Evolutionary conservation across 2,797 vertebrate species (phyloP).

Genomic region (Mormyrus hasselquistii): DNA sequence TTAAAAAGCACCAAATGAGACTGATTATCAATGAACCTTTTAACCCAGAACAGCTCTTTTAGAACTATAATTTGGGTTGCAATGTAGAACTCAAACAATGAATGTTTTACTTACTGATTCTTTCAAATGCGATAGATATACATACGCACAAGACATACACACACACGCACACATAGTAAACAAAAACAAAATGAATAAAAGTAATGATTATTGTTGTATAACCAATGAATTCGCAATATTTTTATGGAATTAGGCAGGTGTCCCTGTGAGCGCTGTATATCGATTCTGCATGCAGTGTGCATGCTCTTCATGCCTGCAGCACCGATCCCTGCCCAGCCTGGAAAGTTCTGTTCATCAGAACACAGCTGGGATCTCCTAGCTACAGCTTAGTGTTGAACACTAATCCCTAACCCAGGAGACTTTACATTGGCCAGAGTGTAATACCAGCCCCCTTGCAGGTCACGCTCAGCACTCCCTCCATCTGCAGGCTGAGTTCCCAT

Average conservation of each 20-base stretch:
- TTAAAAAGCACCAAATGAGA: neutral
- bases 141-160: neutral
- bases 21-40: neutral
- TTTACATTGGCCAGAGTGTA: neutral
- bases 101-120: neutral
- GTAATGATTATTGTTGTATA: neutral
- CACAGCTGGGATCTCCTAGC: neutral
- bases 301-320: neutral
- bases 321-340: neutral
- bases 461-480: neutral
- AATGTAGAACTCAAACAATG: neutral
- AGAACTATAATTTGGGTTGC: neutral
- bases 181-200: neutral
- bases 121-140: neutral
- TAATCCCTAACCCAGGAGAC: neutral
- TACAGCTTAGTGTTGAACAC: neutral
- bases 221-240: neutral
- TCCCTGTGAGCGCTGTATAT: neutral
- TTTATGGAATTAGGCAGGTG: neutral
- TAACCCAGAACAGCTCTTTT: neutral
- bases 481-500: neutral
- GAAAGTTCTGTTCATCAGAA: neutral
- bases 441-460: neutral
- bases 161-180: neutral
- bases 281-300: neutral